These are phyloP conservation scores for Anniella stebbinsi DNA, from an alignment of 2,797 vertebrate genomes.

Conservation along the genomic window DNA sequence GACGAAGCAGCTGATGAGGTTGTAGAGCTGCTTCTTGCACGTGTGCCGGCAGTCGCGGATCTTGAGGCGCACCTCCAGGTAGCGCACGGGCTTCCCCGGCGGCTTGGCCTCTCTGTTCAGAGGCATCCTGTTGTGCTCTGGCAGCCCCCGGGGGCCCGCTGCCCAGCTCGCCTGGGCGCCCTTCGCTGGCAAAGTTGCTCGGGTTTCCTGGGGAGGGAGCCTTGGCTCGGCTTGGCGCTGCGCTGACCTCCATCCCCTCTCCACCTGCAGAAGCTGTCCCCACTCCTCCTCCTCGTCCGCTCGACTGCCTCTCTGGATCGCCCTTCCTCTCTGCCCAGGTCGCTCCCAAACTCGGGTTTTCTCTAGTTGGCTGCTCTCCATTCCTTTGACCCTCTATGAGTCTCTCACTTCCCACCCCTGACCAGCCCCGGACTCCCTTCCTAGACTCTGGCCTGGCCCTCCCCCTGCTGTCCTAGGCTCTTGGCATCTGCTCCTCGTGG, in stretches of 20 bases:
- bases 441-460: background rate
- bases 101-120: background rate
- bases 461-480: too few relatives aligned
- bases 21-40: slow-evolving; percentile 60
- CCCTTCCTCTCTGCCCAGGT: background rate
- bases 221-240: background rate
- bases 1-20: slow-evolving; percentile 62
- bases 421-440: background rate
- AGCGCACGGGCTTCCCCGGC: background rate
- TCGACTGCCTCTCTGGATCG: slow-evolving; percentile 1
- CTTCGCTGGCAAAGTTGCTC: background rate
- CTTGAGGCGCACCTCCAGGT: slow-evolving; percentile 18
- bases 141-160: accelerated
- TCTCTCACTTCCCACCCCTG: background rate
- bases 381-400: too few relatives aligned
- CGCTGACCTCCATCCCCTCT: slow-evolving; percentile 13
- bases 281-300: background rate
- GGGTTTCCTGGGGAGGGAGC: background rate
- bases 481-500: background rate
- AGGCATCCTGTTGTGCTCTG: background rate
- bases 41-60: slow-evolving; percentile 47
- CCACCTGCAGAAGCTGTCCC: background rate
- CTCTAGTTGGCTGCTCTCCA: background rate
- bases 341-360: slow-evolving; percentile 38
- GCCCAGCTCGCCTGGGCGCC: background rate